phyloP scores from a whole-genome alignment of 23 tunicate genomes.

The Aplidium turbinatum region DNA sequence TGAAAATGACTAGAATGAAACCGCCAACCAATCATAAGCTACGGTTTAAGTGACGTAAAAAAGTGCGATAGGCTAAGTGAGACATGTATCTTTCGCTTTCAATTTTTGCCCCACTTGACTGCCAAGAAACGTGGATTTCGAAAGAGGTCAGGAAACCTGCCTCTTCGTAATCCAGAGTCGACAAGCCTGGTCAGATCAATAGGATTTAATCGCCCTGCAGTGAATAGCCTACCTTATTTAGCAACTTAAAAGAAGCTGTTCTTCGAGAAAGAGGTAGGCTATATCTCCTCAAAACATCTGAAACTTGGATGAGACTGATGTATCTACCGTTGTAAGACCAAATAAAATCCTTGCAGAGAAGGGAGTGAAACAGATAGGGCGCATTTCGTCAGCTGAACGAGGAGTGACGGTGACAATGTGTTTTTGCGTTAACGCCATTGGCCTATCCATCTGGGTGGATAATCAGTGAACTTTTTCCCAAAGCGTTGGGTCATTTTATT shows the following conservation, averaged over 20 bases:
- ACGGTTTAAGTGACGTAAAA: no score
- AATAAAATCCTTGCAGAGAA: background rate
- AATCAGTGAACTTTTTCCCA: no score
- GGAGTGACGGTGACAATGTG: background rate
- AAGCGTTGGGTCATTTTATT: no score
- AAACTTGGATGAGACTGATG: background rate
- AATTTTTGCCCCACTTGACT: no score
- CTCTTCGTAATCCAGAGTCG: constrained; percentile 21
- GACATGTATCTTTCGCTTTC: no score
- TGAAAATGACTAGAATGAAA: no score
- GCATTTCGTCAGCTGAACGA: background rate
- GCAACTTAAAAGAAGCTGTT: background rate
- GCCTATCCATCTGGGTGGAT: no score
- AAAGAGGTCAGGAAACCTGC: no score
- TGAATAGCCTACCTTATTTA: background rate
- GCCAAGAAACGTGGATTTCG: no score
- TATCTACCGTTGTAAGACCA: background rate
- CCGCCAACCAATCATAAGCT: no score
- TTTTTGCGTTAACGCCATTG: background rate
- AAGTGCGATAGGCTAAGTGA: no score
- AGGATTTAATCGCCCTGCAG: constrained; percentile 3
- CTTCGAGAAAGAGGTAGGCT: background rate
- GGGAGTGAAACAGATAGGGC: background rate
- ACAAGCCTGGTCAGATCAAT: constrained; percentile 16
- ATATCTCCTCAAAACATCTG: background rate